Percentiles rank a stretch among this genome's conserved stretches.
Conservation (phyloP, 2,888 invertebrate species). For the Agrilus biguttatus region DNA sequence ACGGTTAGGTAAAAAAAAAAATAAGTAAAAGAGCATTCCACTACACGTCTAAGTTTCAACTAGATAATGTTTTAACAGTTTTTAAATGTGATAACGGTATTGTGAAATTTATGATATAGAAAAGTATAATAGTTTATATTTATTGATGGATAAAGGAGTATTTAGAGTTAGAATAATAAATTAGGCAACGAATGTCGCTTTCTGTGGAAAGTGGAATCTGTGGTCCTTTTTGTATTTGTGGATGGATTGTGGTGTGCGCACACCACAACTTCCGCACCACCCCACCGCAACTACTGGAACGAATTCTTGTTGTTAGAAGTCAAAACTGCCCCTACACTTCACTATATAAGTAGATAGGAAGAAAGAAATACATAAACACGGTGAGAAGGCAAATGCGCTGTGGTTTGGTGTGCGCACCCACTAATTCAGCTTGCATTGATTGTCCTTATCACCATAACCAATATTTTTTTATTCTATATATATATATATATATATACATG, state of each 20-base stretch:
- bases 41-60: not conserved
- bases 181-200: constrained; percentile 1
- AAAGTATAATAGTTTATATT: no score
- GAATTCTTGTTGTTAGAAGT: not conserved
- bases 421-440: constrained; percentile 19
- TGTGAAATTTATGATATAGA: no score
- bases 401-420: constrained; percentile 30
- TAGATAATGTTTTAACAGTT: not conserved
- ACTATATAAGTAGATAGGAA: not conserved
- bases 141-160: no score
- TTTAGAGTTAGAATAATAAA: no score
- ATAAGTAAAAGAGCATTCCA: constrained; percentile 1
- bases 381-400: constrained; percentile 9
- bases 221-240: constrained; percentile 8
- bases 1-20: constrained; percentile 4
- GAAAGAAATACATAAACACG: not conserved
- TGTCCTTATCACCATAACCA: constrained; percentile 7
- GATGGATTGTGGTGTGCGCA: not conserved
- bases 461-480: constrained; percentile 7
- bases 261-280: no score
- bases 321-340: no score
- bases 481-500: constrained; percentile 1
- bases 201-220: constrained; percentile 7
- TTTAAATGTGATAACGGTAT: no score
- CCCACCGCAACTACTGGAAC: not conserved